Conservation (phyloP, 1,140 invertebrate genomes). For the Harpegnathos saltator region DNA sequence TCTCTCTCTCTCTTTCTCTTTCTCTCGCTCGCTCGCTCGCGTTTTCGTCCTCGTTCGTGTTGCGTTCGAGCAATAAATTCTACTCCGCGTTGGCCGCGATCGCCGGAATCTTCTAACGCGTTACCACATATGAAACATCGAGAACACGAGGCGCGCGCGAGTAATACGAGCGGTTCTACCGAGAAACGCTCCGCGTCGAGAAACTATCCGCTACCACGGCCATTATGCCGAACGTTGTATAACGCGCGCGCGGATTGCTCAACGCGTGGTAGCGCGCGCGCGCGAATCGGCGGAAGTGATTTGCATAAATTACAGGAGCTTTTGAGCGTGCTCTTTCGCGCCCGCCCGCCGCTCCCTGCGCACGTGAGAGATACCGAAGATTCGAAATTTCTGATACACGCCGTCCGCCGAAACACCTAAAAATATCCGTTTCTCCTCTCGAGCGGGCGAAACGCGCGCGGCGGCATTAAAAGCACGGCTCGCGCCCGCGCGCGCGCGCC, state of each 20-base stretch:
- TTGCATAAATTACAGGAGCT: constrained; percentile 32
- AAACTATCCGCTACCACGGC: neutral
- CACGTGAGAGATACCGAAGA: neutral
- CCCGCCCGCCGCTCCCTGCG: neutral
- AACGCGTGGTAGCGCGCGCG: neutral
- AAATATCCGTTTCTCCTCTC: constrained; percentile 35
- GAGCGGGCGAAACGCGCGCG: neutral
- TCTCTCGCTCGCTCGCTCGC: neutral
- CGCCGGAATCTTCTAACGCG: constrained; percentile 3
- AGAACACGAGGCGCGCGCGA: neutral
- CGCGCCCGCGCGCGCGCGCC: constrained; percentile 8
- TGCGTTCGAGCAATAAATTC: neutral
- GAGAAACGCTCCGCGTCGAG: neutral
- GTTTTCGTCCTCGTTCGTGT: too few relatives aligned
- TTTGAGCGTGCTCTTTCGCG: neutral
- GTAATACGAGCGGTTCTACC: constrained; percentile 12
- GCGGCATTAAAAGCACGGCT: constrained; percentile 38
- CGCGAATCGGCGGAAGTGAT: neutral
- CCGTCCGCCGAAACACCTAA: constrained; percentile 30
- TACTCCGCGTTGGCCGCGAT: neutral
- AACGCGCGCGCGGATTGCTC: constrained; percentile 18
- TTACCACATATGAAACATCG: neutral
- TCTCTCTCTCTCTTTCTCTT: too few relatives aligned
- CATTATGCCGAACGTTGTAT: neutral
- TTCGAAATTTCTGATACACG: constrained; percentile 29